Evolutionary conservation across 2,113 vertebrate genomes (phyloP), one percentile per base, ranked within the genome.

Genomic region (Natator depressus): DNA sequence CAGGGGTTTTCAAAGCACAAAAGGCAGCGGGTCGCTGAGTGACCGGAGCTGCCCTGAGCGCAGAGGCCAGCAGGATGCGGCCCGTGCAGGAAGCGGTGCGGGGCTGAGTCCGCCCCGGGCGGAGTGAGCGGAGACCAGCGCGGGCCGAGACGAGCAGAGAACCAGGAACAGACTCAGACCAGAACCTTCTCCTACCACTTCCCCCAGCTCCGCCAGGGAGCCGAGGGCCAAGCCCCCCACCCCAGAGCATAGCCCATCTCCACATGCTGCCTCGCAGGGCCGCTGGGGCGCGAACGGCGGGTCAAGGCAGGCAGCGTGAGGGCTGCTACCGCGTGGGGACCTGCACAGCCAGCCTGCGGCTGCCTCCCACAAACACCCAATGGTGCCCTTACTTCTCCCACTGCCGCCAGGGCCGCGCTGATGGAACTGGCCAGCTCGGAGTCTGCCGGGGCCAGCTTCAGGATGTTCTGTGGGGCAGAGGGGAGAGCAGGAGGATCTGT

Each of bases 361-460:
- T 10, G 31, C 65, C 65, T 72, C 20, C n/a, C 16, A 35, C 65
- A 20, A 38, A 8, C 65, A n/a, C 35, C 62, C 62, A 17, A 4
- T 2, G 16, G n/a, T 3, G n/a, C 20, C 5, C 93, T 87, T 75
- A 98, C 99, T 98, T 98, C 87, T 69, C 98, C 97, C 57, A 98
- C 85, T 6, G 97, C 98, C 53, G 89, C 80, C 27, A 98, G 98
- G 50, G 98, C 98, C 46, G 96, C 93, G 54, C 96, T 25, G 2
- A 98, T 91, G 69, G 96, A 94, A 22, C 75, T 79, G 53, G 92
- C 35, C 0, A 96, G 82, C 38, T 92, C 91, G 0, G 93, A 91
- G 9, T 91, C 92, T 1, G 92, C 86, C 10, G 96, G 88, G 2
- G 97, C 94, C 94, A 98, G 82, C 91, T 97, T 98, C 62, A 98